Evolutionary conservation across 1,140 invertebrate species (phyloP).

Genomic region (Lycorma delicatula): DNA sequence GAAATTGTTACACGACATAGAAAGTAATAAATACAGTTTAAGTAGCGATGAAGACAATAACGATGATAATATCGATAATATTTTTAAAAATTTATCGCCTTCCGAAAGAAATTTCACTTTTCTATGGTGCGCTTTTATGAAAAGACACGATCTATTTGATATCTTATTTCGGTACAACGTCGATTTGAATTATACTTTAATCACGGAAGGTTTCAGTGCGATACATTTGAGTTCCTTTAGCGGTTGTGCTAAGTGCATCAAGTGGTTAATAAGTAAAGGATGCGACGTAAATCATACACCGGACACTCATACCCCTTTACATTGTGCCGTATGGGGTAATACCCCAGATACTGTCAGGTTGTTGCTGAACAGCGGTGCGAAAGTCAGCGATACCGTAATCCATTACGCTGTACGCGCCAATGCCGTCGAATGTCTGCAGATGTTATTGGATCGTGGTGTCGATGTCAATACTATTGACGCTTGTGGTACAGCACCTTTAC

Average conservation of each 20-base stretch:
- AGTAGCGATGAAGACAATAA: too few relatives aligned
- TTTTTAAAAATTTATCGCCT: constrained; percentile 34
- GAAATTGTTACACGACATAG: constrained; percentile 58
- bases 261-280: constrained; percentile 55
- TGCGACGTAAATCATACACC: constrained; percentile 49
- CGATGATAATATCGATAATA: neutral
- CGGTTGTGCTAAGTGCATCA: constrained; percentile 58
- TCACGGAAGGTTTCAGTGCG: constrained; percentile 54
- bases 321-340: constrained; percentile 73
- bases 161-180: constrained; percentile 51
- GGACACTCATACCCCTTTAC: constrained; percentile 56
- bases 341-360: constrained; percentile 60
- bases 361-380: constrained; percentile 54
- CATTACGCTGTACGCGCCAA: constrained; percentile 68
- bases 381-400: constrained; percentile 60
- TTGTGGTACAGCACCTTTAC: constrained; percentile 63
- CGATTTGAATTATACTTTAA: constrained; percentile 57
- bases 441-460: constrained; percentile 59
- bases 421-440: constrained; percentile 58
- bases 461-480: constrained; percentile 58
- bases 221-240: constrained; percentile 68
- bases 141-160: constrained; percentile 51
- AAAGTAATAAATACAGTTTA: constrained; percentile 42
- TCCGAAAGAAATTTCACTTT: constrained; percentile 56
- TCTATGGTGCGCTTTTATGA: constrained; percentile 60